Conservation (phyloP, 2,797 vertebrate genomes). For the Sternotherus odoratus region DNA sequence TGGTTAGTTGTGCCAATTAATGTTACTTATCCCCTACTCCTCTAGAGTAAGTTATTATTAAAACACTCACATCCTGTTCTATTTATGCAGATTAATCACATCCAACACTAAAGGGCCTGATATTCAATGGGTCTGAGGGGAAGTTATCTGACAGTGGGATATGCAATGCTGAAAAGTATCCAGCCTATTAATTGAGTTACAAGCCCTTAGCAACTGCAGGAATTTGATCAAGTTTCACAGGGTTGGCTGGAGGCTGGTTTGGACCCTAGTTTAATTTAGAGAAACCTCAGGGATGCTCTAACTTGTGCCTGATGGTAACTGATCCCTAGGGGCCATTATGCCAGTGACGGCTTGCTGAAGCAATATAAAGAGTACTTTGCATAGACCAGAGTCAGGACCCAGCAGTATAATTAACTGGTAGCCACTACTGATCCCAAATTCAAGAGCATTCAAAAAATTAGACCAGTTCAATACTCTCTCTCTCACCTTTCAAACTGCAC, state of each 20-base stretch:
- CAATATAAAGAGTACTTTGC: not conserved
- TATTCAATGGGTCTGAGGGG: not conserved
- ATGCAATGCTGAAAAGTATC: slow-evolving; percentile 16
- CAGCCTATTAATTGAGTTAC: not conserved
- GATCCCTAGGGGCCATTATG: not conserved
- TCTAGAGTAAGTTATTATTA: not conserved
- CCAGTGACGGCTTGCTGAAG: not conserved
- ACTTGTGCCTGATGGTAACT: not conserved
- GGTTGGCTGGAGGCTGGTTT: not conserved
- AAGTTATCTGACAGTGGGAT: not conserved
- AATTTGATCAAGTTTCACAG: not conserved
- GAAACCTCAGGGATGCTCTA: not conserved
- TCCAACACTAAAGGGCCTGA: not conserved
- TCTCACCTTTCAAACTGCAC: slow-evolving; percentile 96
- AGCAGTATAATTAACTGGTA: not conserved
- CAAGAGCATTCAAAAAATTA: not conserved
- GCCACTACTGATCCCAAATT: not conserved
- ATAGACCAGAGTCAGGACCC: not conserved
- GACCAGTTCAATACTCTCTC: not conserved
- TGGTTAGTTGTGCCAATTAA: not conserved
- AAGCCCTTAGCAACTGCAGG: not conserved
- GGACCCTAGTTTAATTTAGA: not conserved
- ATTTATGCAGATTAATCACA: not conserved
- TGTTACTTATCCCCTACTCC: not conserved
- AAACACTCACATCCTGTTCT: not conserved